Evolutionary conservation across 2,797 vertebrate genomes (phyloP).

Genomic region (Clamator glandarius): DNA sequence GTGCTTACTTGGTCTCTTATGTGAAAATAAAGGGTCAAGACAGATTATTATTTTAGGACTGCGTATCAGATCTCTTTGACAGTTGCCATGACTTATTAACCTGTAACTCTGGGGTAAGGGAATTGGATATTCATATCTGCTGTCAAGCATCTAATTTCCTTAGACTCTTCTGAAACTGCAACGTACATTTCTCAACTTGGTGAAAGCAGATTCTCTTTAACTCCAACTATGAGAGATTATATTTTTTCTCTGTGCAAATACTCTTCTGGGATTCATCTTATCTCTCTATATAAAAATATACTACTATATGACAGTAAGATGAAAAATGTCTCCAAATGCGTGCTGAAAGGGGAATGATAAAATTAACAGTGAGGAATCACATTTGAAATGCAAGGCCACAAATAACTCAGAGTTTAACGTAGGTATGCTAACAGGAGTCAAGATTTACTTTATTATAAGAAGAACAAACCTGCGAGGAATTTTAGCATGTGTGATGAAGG

Average conservation of each 20-base stretch:
- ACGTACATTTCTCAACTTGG: background rate
- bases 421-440: background rate
- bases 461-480: background rate
- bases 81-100: background rate
- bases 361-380: background rate
- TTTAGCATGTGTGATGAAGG: background rate
- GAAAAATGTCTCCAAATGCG: background rate
- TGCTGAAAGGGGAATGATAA: background rate
- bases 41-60: conserved; percentile 8
- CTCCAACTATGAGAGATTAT: background rate
- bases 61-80: background rate
- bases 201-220: conserved; percentile 17
- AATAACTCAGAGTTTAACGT: background rate
- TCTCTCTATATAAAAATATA: background rate
- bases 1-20: background rate
- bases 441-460: background rate
- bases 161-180: background rate
- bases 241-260: background rate
- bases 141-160: background rate
- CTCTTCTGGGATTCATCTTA: background rate
- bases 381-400: background rate
- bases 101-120: background rate
- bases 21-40: background rate
- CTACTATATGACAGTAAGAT: background rate
- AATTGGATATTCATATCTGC: background rate